phyloP scores from a whole-genome alignment of 2,888 invertebrate genomes.

The Lycaena phlaeas region DNA sequence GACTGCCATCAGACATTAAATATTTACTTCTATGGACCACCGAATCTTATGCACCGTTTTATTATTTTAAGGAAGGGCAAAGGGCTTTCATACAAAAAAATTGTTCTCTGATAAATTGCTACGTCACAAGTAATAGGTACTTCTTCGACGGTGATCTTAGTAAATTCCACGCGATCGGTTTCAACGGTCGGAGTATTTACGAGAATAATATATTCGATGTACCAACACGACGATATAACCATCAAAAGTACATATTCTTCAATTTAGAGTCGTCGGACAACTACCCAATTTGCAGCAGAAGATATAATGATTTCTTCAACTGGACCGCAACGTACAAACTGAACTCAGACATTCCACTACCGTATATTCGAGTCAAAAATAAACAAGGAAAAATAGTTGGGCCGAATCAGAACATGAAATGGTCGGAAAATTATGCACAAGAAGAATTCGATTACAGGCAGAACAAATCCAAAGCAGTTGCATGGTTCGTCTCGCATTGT shows the following conservation, averaged over 20 bases:
- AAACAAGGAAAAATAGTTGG: conserved; percentile 36
- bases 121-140: conserved; percentile 35
- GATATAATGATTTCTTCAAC: conserved; percentile 53
- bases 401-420: conserved; percentile 36
- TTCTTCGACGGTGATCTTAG: conserved; percentile 36
- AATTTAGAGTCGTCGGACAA: conserved; percentile 55
- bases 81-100: conserved; percentile 43
- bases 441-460: conserved; percentile 26
- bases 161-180: conserved; percentile 46
- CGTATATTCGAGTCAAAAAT: conserved; percentile 44
- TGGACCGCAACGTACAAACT: conserved; percentile 58
- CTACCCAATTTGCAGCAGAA: conserved; percentile 37
- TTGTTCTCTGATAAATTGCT: conserved; percentile 46
- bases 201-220: conserved; percentile 20
- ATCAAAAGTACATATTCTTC: conserved; percentile 53
- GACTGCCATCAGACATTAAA: conserved; percentile 37
- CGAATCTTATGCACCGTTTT: conserved; percentile 37
- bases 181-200: conserved; percentile 43
- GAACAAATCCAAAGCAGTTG: conserved; percentile 49
- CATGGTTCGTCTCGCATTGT: conserved; percentile 63
- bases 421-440: conserved; percentile 27
- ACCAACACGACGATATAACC: conserved; percentile 32
- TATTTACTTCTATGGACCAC: conserved; percentile 50
- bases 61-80: conserved; percentile 39
- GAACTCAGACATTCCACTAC: conserved; percentile 48